A percentile compares a stretch with the other conserved stretches of the same genome.
Evolutionary conservation across 1,140 invertebrate genomes (phyloP).

Genomic region (Drosophila simulans): DNA sequence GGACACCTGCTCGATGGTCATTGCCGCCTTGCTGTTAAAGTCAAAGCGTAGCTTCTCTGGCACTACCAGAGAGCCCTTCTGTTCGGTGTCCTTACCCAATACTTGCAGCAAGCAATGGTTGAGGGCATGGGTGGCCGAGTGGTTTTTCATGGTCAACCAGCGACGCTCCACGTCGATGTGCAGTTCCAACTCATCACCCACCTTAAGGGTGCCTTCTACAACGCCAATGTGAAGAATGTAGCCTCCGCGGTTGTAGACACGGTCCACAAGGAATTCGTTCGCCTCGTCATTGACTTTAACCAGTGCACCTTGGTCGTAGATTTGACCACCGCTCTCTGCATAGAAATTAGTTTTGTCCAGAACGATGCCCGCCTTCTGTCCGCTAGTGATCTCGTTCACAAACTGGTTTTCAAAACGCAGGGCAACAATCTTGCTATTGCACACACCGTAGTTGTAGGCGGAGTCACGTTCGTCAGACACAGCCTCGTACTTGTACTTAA

Average conservation of each 20-base stretch:
- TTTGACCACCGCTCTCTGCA: conserved; percentile 99
- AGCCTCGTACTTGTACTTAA: conserved; percentile 96
- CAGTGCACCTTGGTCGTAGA: conserved; percentile 98
- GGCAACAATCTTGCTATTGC: conserved; percentile 89
- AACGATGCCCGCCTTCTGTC: conserved; percentile 96
- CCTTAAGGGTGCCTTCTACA: conserved; percentile 92
- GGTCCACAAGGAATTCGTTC: conserved; percentile 96
- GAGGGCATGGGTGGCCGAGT: conserved; percentile 98
- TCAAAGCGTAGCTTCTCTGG: conserved; percentile 98
- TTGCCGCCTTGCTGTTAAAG: conserved; percentile 97
- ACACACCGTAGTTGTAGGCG: conserved; percentile 89
- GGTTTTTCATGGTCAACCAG: conserved; percentile 98
- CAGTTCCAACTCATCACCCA: conserved; percentile 94
- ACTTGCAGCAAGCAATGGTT: conserved; percentile 97
- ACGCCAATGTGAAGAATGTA: conserved; percentile 97
- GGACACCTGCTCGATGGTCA: conserved; percentile 95
- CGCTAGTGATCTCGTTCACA: conserved; percentile 92
- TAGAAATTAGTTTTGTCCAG: conserved; percentile 98
- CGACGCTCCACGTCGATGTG: conserved; percentile 94
- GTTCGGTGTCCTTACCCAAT: conserved; percentile 95
- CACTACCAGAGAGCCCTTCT: conserved; percentile 99
- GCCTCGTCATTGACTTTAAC: conserved; percentile 94
- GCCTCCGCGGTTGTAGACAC: conserved; percentile 98
- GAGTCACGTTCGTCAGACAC: conserved; percentile 87
- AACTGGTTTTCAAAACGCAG: conserved; percentile 93